Evolutionary conservation across 2,888 invertebrate genomes (phyloP).

Genomic region (Drosophila robusta): DNA sequence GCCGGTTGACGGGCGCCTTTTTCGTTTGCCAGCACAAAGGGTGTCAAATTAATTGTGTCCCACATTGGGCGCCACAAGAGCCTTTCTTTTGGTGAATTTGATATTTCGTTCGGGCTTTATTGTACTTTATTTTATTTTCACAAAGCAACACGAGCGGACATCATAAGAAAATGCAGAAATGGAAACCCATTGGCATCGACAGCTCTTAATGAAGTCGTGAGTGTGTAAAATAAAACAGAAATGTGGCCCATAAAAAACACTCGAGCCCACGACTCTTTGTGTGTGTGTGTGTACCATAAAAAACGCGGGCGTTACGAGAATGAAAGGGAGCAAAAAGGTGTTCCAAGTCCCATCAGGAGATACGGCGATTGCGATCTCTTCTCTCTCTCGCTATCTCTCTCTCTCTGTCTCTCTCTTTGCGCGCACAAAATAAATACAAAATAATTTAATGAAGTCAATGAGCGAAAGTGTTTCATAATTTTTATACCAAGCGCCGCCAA

Average conservation of each 20-base stretch:
- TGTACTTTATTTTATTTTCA: neutral
- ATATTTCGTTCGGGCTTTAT: conserved; percentile 11
- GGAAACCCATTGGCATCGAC: conserved; percentile 6
- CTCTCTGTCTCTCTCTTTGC: neutral
- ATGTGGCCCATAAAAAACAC: conserved; percentile 10
- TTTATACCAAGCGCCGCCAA: conserved; percentile 68
- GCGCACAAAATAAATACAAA: conserved; percentile 42
- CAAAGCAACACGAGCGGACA: conserved; percentile 16
- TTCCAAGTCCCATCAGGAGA: conserved; percentile 21
- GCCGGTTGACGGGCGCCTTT: neutral
- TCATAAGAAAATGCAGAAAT: conserved; percentile 12
- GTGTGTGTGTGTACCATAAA: neutral
- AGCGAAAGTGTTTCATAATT: conserved; percentile 75
- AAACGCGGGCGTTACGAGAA: conserved; percentile 5
- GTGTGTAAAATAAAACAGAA: conserved; percentile 23
- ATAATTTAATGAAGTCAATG: conserved; percentile 67
- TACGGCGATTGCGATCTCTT: conserved; percentile 7
- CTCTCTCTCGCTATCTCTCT: neutral
- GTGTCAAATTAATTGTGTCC: conserved; percentile 16
- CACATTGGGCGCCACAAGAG: conserved; percentile 5
- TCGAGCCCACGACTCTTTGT: neutral
- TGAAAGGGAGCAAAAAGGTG: conserved; percentile 26
- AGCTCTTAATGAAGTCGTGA: conserved; percentile 25
- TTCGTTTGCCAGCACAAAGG: neutral
- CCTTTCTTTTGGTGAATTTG: conserved; percentile 15